Evolutionary conservation across 2,888 invertebrate species (phyloP), one percentile per base, ranked within the genome.

Genomic region (Alviniconcha strummeri): DNA sequence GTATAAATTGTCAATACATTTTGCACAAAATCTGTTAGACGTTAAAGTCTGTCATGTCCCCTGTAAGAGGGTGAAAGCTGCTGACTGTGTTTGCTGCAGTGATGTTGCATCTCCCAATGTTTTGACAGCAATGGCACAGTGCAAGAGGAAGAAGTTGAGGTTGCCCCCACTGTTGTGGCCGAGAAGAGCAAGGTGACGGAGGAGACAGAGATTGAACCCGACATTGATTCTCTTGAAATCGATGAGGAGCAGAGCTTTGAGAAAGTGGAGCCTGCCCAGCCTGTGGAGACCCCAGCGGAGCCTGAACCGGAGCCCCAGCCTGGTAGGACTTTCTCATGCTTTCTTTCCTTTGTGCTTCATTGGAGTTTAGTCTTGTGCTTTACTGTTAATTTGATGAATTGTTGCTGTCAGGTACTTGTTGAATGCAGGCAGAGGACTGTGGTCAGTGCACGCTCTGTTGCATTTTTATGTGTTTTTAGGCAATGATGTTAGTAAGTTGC

Each of bases 41-140:
- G 3, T 36, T 36, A 36, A 36, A 36, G 36, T 36, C 36, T 36
- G 36, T 36, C 36, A 3, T 36, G 36, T 36, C 36, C 36, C 36
- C 36, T 36, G 36, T 36, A 36, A 36, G 36, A 36, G 36, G 36
- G 3, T 36, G 36, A 36, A 36, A 36, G 36, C 36, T 36, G 36
- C 36, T 36, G 36, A 36, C 1, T 3, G 36, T 36, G 36, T 36
- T 36, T 36, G 36, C 36, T 36, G 36, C 36, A 36, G 36, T 36
- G 36, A 36, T 36, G 36, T 36, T 36, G 36, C 36, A 36, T 36
- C 36, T 36, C 36, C 36, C 36, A 36, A 36, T 82, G 19, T 19
- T 52, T 11, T 85, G 83, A 9, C 84, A 92, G 92, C 86, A 92
- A 92, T 89, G 93, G 92, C 13, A 89, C 90, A 15, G 87, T 87